phyloP scores from a whole-genome alignment of 2,797 vertebrate species.

The Aotus griseimembra region DNA sequence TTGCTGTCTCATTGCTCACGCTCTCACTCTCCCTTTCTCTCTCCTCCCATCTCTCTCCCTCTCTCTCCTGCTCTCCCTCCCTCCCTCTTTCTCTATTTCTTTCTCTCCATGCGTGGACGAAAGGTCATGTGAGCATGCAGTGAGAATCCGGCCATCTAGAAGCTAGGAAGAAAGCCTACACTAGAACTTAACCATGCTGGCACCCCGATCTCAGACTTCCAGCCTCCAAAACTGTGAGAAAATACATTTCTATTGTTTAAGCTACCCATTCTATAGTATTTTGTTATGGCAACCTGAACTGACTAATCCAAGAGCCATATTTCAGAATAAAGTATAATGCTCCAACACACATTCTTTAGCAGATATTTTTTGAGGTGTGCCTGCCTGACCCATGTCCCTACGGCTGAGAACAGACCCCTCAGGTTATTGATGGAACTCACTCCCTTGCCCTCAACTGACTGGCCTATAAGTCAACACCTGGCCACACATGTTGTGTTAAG shows the following conservation, averaged over 20 bases:
- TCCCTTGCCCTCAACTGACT: background rate
- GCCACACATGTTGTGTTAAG: background rate
- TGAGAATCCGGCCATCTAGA: background rate
- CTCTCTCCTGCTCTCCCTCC: background rate
- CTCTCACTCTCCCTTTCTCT: accelerated
- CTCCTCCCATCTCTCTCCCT: background rate
- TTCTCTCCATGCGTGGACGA: background rate
- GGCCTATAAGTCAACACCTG: background rate
- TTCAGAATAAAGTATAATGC: background rate
- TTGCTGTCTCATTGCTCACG: background rate
- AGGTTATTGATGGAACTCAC: background rate
- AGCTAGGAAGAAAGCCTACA: background rate
- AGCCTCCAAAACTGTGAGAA: background rate
- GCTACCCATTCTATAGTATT: background rate
- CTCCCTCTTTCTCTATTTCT: accelerated
- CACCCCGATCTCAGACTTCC: background rate
- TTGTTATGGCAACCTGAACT: background rate
- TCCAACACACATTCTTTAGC: background rate
- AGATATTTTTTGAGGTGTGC: background rate
- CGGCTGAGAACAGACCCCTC: background rate
- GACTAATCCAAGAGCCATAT: background rate
- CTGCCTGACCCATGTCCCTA: background rate
- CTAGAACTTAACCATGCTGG: background rate
- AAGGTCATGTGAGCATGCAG: background rate
- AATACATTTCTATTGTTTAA: background rate